Evolutionary conservation across 2,888 invertebrate species (phyloP).

Genomic region (Melieria picta): DNA sequence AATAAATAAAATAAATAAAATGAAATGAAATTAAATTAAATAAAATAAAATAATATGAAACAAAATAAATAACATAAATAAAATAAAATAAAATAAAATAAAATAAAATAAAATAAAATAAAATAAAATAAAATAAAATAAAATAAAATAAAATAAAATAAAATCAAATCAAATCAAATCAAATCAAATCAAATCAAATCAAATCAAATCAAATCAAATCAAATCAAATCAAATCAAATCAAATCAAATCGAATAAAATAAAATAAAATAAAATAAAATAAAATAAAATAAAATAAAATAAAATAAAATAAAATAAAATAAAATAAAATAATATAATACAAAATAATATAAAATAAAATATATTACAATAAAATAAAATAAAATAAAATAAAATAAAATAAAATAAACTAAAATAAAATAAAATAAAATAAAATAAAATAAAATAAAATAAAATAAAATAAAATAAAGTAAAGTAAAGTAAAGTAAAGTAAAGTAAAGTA

Average conservation of each 20-base stretch:
- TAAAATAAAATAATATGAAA: neutral
- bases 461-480: no score
- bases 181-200: neutral
- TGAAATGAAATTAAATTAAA: neutral
- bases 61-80: neutral
- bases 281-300: neutral
- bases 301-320: neutral
- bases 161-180: neutral
- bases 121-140: neutral
- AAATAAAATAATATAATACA: neutral
- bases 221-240: neutral
- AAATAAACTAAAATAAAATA: neutral
- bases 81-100: neutral
- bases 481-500: no score
- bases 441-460: no score
- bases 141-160: slow-evolving; percentile 10
- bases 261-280: neutral
- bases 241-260: neutral
- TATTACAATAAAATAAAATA: neutral
- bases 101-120: neutral
- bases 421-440: neutral
- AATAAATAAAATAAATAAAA: neutral
- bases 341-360: neutral
- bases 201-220: neutral
- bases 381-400: neutral